Percentiles rank a stretch among this genome's conserved stretches.
Evolutionary conservation across 2,113 vertebrate species (phyloP).

Genomic region (Tetrax tetrax): DNA sequence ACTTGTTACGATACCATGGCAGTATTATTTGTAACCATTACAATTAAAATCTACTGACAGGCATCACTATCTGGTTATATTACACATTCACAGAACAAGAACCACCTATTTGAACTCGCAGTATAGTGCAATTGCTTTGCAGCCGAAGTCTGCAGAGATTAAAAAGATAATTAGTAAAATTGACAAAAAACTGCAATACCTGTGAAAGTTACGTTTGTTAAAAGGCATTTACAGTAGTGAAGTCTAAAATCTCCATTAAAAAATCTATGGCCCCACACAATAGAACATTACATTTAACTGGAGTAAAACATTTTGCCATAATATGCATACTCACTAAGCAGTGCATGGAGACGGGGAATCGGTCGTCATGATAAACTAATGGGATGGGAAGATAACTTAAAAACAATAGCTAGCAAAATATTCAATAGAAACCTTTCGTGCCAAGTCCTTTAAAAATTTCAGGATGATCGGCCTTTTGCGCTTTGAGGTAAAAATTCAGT

Average conservation of each 20-base stretch:
- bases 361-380: constrained; percentile 61
- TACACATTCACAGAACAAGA: constrained; percentile 76
- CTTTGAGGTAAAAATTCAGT: constrained; percentile 87
- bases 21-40: constrained; percentile 67
- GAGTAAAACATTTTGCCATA: constrained; percentile 62
- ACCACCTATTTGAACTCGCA: constrained; percentile 71
- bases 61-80: constrained; percentile 55
- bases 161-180: constrained; percentile 76
- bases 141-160: constrained; percentile 77
- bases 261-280: constrained; percentile 89
- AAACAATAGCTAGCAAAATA: constrained; percentile 80
- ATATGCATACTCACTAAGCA: constrained; percentile 68
- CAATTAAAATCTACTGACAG: constrained; percentile 52
- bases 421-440: constrained; percentile 77
- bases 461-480: constrained; percentile 76
- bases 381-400: constrained; percentile 70
- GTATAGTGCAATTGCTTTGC: constrained; percentile 82
- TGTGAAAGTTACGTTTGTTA: constrained; percentile 76
- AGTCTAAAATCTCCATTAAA: constrained; percentile 89
- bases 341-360: constrained; percentile 72
- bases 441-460: constrained; percentile 80
- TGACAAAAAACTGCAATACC: constrained; percentile 78
- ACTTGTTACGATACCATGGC: constrained; percentile 69
- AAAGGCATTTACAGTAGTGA: constrained; percentile 97
- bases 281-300: constrained; percentile 58